phyloP scores from a whole-genome alignment of 2,797 vertebrate genomes.

The Atherinosoma microstoma region DNA sequence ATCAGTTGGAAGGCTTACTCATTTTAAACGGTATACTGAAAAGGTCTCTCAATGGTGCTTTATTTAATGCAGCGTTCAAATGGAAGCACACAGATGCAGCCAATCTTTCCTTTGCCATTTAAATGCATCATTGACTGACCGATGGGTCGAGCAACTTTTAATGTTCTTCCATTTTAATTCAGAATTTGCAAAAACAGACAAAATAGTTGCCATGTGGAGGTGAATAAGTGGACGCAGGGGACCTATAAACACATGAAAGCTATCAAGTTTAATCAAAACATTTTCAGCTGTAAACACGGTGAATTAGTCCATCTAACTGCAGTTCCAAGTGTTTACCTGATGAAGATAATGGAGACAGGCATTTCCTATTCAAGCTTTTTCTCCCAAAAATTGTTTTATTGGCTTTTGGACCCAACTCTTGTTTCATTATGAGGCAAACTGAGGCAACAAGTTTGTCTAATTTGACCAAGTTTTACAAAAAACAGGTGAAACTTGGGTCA shows the following conservation, averaged over 20 bases:
- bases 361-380: neutral
- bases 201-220: constrained; percentile 1
- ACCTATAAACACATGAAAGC: constrained; percentile 6
- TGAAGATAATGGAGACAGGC: neutral
- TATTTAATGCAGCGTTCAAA: neutral
- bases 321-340: constrained; percentile 27
- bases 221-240: neutral
- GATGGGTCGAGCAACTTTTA: constrained; percentile 45
- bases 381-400: neutral
- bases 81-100: constrained; percentile 9
- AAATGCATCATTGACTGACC: constrained; percentile 30
- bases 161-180: constrained; percentile 45
- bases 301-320: constrained; percentile 10
- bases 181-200: neutral
- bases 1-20: constrained; percentile 27
- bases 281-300: constrained; percentile 9
- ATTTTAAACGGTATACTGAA: constrained; percentile 21
- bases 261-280: neutral
- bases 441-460: neutral
- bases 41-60: constrained; percentile 31
- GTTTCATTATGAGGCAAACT: neutral
- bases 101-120: constrained; percentile 7
- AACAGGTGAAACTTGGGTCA: constrained; percentile 21
- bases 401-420: neutral
- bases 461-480: neutral